phyloP scores from a whole-genome alignment of 2,797 vertebrate genomes.

The Pipistrellus pygmaeus region DNA sequence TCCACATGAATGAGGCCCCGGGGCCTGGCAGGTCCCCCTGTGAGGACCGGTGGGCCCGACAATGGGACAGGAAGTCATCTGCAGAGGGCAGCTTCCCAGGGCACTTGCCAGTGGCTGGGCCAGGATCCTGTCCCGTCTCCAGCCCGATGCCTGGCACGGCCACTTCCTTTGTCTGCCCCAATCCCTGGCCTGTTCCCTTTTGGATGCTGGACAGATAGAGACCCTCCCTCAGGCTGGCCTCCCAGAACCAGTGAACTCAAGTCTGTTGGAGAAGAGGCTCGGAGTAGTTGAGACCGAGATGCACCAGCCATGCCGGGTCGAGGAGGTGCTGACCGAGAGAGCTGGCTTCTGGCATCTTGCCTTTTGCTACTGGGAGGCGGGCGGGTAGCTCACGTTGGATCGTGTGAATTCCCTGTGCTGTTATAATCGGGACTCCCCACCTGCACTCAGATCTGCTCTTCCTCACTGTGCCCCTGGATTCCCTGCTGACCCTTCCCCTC shows the following conservation, averaged over 20 bases:
- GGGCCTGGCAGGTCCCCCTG: background rate
- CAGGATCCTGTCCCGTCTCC: conserved; percentile 60
- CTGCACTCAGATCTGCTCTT: background rate
- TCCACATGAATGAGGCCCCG: background rate
- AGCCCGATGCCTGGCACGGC: conserved; percentile 66
- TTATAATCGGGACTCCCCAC: background rate
- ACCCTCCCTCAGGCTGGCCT: background rate
- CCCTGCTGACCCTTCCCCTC: background rate
- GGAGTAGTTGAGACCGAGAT: background rate
- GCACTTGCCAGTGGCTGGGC: conserved; percentile 65
- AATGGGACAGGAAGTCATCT: conserved; percentile 66
- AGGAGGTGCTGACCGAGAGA: background rate
- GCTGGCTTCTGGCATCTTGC: rapidly evolving
- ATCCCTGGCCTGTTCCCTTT: conserved; percentile 49
- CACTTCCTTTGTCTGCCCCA: conserved; percentile 72
- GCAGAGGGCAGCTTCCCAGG: conserved; percentile 38
- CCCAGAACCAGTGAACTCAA: background rate
- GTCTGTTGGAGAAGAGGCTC: background rate
- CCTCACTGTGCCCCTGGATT: background rate
- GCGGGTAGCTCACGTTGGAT: background rate
- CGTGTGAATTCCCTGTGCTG: background rate
- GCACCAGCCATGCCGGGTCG: background rate
- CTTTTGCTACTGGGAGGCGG: background rate
- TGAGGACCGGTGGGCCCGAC: conserved; percentile 27
- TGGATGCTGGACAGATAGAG: conserved; percentile 38